Percentiles rank a stretch among this genome's conserved stretches.
Evolutionary conservation across 2,113 vertebrate genomes (phyloP).

Genomic region (Grammomys surdaster): DNA sequence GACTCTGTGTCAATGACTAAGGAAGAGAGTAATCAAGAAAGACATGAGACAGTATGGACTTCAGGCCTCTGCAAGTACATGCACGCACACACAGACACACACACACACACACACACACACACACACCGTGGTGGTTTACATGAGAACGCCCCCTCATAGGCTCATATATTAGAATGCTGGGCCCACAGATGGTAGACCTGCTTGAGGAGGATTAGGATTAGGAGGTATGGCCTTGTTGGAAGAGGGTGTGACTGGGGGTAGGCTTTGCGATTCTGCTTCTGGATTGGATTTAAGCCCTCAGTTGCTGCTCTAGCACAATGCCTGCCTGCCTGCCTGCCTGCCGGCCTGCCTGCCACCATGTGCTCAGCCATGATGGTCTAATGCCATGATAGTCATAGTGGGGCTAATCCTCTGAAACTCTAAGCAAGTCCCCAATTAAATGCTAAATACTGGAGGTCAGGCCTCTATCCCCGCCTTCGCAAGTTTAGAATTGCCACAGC

Average conservation of each 20-base stretch:
- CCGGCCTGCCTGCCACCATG: background rate
- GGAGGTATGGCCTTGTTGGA: background rate
- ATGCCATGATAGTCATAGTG: background rate
- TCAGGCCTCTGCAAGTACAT: too few relatives aligned
- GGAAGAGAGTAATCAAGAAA: background rate
- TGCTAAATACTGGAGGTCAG: too few relatives aligned
- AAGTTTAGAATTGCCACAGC: too few relatives aligned
- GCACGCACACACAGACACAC: background rate
- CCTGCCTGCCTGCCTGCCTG: background rate
- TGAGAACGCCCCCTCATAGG: background rate
- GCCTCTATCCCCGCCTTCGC: too few relatives aligned
- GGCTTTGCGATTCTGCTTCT: background rate
- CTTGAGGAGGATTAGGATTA: background rate
- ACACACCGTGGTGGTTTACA: background rate
- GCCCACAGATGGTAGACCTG: background rate
- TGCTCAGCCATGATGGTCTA: background rate
- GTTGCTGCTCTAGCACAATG: background rate
- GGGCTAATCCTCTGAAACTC: background rate
- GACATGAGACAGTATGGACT: background rate
- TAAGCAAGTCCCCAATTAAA: background rate
- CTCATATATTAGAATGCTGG: background rate
- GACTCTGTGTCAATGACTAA: background rate
- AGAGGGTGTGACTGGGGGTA: background rate
- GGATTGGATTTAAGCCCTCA: background rate
- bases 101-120: background rate